Conservation (phyloP, 2,888 invertebrate species). For the Leistus spinibarbis region DNA sequence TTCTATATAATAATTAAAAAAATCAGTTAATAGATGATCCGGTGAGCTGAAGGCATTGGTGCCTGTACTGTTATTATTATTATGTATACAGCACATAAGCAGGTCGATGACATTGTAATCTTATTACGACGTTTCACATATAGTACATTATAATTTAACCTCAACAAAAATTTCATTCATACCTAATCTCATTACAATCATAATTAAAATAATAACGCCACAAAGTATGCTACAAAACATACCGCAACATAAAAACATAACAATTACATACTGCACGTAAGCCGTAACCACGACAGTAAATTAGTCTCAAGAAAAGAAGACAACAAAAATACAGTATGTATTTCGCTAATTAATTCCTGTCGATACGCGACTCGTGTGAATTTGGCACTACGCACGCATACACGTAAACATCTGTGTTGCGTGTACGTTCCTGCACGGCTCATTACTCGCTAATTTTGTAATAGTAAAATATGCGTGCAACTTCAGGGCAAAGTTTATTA, state of each 20-base stretch:
- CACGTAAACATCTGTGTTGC: background rate
- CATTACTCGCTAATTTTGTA: conserved; percentile 2
- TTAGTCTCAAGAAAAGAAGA: too few species aligned
- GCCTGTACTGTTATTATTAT: too few species aligned
- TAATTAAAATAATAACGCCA: background rate
- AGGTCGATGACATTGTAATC: background rate
- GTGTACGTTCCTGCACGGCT: background rate
- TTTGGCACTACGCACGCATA: background rate
- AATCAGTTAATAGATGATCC: too few species aligned
- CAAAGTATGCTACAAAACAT: background rate
- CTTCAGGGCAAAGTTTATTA: background rate
- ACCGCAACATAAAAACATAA: background rate
- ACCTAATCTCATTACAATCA: background rate
- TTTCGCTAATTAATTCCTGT: conserved; percentile 3
- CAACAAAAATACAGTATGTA: background rate
- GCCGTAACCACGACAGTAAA: too few species aligned
- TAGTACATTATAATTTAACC: background rate
- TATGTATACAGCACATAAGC: background rate
- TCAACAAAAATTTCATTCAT: background rate
- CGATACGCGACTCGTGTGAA: background rate
- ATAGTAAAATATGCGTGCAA: background rate
- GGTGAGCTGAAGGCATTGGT: too few species aligned
- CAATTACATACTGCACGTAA: background rate
- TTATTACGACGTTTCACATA: background rate
- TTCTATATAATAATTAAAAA: too few species aligned